A percentile compares a stretch with the other conserved stretches of the same genome.
Conservation (phyloP, 2,113 vertebrate genomes). For the Potamarius usumacintae region DNA sequence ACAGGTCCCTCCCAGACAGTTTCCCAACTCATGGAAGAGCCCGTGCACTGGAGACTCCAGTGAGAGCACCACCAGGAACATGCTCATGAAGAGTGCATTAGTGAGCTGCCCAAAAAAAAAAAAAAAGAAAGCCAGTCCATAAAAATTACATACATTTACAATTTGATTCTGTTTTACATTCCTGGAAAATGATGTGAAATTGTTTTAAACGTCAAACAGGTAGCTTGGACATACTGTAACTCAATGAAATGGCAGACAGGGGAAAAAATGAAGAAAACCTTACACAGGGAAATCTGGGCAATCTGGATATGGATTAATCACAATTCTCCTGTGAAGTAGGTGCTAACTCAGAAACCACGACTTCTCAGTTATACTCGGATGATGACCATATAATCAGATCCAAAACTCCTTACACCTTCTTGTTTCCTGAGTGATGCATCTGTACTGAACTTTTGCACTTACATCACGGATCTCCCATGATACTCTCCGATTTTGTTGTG, state of each 20-base stretch:
- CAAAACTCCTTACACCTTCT: not conserved
- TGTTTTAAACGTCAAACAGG: not conserved
- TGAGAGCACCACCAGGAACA: conserved; percentile 88
- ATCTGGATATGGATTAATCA: not conserved
- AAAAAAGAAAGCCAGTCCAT: not conserved
- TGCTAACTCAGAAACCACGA: not conserved
- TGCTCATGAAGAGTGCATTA: conserved; percentile 89
- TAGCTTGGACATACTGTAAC: not conserved
- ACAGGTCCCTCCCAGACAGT: conserved; percentile 92
- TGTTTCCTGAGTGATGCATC: not conserved
- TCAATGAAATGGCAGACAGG: not conserved
- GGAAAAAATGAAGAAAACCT: not conserved
- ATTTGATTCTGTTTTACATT: not conserved
- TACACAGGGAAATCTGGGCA: not conserved
- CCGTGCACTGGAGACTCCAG: conserved; percentile 91
- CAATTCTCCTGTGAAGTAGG: not conserved
- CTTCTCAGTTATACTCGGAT: not conserved
- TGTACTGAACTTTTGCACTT: too few species aligned
- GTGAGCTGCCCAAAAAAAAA: conserved; percentile 69
- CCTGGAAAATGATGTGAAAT: not conserved
- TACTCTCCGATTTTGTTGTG: too few species aligned
- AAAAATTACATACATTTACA: not conserved
- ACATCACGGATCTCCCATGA: too few species aligned
- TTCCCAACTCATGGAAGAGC: conserved; percentile 91
- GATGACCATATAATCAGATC: not conserved